These are phyloP conservation scores for Troides aeacus DNA, from an alignment of 2,888 invertebrate genomes.

Conservation along the genomic window DNA sequence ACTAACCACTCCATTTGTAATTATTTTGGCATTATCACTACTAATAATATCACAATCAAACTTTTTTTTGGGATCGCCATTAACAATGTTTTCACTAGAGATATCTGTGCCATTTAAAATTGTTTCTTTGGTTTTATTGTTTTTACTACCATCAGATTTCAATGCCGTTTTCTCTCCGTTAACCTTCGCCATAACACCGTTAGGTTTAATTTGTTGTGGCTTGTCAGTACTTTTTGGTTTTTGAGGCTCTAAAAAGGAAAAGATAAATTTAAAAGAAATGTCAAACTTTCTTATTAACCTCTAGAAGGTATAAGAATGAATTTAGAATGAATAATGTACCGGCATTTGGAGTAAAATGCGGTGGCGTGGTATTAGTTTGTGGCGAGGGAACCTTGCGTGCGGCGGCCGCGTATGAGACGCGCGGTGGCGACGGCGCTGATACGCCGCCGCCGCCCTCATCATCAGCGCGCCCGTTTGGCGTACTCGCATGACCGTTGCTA, in stretches of 20 bases:
- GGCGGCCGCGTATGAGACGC: constrained; percentile 48
- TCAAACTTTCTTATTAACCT: not conserved
- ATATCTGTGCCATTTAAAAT: constrained; percentile 67
- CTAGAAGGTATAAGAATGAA: constrained; percentile 23
- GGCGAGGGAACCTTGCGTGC: constrained; percentile 64
- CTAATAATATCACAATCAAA: constrained; percentile 78
- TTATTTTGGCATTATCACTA: constrained; percentile 75
- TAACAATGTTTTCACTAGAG: constrained; percentile 55
- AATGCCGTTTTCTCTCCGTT: constrained; percentile 61
- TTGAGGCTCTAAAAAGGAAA: constrained; percentile 56
- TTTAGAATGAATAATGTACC: constrained; percentile 43
- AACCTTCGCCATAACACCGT: constrained; percentile 50
- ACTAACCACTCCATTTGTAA: constrained; percentile 72
- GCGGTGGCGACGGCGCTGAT: constrained; percentile 62
- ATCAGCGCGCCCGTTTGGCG: constrained; percentile 71
- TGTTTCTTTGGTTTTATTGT: constrained; percentile 71
- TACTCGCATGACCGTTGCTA: constrained; percentile 69
- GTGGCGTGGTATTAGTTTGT: constrained; percentile 56
- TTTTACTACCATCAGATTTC: constrained; percentile 54
- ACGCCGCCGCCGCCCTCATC: constrained; percentile 66
- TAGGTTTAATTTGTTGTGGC: constrained; percentile 52
- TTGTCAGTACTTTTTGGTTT: constrained; percentile 63
- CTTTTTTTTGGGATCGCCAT: constrained; percentile 69
- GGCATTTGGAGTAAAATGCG: constrained; percentile 61
- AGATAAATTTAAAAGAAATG: not conserved